These are phyloP conservation scores for Sternotherus odoratus DNA, from an alignment of 2,797 vertebrate species.

Conservation along the genomic window DNA sequence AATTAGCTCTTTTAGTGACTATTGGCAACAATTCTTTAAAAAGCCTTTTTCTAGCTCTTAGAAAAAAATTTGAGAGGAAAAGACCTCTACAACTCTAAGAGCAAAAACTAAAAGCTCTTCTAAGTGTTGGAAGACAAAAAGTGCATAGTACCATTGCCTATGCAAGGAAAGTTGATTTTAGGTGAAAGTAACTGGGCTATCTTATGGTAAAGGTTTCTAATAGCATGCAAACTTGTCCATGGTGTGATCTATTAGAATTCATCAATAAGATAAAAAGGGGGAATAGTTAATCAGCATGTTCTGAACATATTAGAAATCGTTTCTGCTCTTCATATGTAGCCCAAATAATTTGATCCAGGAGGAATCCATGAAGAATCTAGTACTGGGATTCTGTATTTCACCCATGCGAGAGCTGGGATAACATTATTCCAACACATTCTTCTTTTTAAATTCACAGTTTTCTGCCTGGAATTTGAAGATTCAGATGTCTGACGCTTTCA, in stretches of 20 bases:
- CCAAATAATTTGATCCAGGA: background rate
- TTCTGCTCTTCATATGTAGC: background rate
- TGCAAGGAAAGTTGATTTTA: background rate
- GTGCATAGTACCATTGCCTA: background rate
- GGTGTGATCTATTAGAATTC: background rate
- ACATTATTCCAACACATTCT: background rate
- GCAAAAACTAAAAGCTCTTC: no score
- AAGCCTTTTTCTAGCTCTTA: background rate
- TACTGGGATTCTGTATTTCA: background rate
- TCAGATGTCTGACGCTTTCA: slow-evolving; percentile 35
- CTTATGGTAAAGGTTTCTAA: background rate
- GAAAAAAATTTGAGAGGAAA: background rate
- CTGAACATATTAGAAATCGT: background rate
- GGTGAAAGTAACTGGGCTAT: background rate
- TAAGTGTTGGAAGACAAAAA: background rate
- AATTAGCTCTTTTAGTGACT: background rate
- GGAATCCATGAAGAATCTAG: background rate
- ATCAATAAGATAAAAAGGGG: no score
- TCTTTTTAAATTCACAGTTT: rapidly evolving
- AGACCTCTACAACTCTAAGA: background rate
- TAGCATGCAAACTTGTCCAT: background rate
- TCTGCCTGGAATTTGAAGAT: background rate
- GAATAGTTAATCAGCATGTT: background rate
- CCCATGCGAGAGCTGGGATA: background rate
- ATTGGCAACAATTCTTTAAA: background rate